These are phyloP conservation scores for Ochropacha duplaris DNA, from an alignment of 2,888 invertebrate genomes.

Conservation along the genomic window DNA sequence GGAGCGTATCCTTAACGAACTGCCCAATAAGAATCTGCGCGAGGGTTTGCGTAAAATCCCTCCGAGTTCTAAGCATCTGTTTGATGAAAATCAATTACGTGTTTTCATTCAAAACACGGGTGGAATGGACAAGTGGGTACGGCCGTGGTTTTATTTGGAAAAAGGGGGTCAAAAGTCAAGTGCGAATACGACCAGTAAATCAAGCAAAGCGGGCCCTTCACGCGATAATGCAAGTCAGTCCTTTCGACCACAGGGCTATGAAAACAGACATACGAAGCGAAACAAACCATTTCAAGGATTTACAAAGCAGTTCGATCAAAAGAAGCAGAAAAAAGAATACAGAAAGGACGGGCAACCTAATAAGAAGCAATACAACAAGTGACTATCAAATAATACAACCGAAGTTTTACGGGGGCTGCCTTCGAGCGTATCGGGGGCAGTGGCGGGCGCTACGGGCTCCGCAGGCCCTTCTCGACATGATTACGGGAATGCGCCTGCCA, in stretches of 20 bases:
- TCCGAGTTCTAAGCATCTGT: background rate
- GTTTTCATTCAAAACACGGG: background rate
- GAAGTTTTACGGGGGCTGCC: background rate
- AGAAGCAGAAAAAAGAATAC: background rate
- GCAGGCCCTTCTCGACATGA: slow-evolving; percentile 11
- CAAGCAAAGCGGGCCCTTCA: background rate
- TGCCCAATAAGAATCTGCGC: too few relatives aligned
- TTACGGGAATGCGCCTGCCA: slow-evolving; percentile 15
- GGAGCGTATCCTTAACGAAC: background rate
- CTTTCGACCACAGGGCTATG: background rate
- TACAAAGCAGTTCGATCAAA: background rate
- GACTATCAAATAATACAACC: background rate
- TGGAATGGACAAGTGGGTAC: background rate
- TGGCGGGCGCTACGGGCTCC: slow-evolving; percentile 16
- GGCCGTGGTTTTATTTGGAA: background rate
- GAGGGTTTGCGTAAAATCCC: too few relatives aligned
- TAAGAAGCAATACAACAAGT: background rate
- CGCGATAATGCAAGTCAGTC: background rate
- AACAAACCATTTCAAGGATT: background rate
- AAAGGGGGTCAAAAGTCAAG: background rate
- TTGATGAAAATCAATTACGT: background rate
- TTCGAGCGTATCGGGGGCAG: slow-evolving; percentile 14
- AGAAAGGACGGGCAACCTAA: background rate
- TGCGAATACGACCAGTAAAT: background rate
- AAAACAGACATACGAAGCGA: background rate